Evolutionary conservation across 1,140 invertebrate genomes (phyloP).

Genomic region (Camponotus floridanus): DNA sequence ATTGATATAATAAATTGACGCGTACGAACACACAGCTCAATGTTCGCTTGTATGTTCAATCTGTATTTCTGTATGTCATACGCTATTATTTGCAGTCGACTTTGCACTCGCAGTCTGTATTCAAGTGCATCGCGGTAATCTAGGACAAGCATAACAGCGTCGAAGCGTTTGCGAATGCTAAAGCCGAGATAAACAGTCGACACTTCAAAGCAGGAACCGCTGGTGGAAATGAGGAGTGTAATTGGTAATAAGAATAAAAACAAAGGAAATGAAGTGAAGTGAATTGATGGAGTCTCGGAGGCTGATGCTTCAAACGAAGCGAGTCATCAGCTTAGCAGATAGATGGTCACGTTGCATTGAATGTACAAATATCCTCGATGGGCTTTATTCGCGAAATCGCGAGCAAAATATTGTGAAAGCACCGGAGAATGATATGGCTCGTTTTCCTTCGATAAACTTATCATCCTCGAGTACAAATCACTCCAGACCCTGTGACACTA

Average conservation of each 20-base stretch:
- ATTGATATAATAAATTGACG: background rate
- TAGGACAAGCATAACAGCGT: background rate
- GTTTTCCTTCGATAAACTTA: constrained; percentile 4
- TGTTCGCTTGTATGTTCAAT: background rate
- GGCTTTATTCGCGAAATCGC: background rate
- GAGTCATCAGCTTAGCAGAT: background rate
- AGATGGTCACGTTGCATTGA: background rate
- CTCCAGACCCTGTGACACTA: background rate
- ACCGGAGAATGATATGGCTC: no score
- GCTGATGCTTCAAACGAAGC: background rate
- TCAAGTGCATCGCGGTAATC: background rate
- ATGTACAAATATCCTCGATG: background rate
- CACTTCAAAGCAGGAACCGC: constrained; percentile 37
- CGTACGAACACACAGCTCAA: background rate
- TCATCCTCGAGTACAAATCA: background rate
- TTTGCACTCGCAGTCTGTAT: background rate
- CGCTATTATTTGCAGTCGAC: background rate
- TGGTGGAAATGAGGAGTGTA: background rate
- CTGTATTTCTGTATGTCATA: background rate
- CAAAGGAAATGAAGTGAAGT: background rate
- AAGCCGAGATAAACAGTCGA: background rate
- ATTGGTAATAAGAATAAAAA: background rate
- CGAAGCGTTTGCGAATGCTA: background rate
- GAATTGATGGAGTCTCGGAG: no score
- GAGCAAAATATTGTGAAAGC: background rate